Evolutionary conservation across 2,113 vertebrate genomes (phyloP).

Genomic region (Bos javanicus): DNA sequence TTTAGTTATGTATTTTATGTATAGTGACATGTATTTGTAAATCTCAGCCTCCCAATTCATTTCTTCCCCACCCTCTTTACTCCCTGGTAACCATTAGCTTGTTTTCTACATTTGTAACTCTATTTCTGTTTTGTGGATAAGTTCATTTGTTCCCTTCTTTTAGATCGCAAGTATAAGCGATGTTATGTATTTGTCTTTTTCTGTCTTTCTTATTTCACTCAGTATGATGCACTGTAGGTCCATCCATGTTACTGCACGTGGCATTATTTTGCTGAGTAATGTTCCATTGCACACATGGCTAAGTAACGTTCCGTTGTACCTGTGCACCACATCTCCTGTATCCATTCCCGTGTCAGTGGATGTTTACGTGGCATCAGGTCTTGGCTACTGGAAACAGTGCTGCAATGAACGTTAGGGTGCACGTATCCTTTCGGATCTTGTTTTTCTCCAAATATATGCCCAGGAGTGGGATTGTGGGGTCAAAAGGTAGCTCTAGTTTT

Average conservation of each 20-base stretch:
- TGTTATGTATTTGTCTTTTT: background rate
- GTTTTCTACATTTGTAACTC: background rate
- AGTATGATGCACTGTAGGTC: background rate
- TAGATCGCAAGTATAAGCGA: fast-evolving
- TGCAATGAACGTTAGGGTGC: background rate
- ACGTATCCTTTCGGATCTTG: background rate
- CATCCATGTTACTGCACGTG: background rate
- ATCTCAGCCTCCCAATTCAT: background rate
- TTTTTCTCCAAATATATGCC: background rate
- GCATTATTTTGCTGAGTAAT: background rate
- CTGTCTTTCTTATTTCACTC: background rate
- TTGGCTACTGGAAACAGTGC: background rate
- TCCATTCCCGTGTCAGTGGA: background rate
- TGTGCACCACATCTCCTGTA: background rate
- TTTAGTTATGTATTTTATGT: background rate
- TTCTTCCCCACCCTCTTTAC: background rate
- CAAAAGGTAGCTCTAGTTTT: background rate
- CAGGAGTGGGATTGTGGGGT: background rate
- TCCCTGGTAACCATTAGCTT: background rate
- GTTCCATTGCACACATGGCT: background rate
- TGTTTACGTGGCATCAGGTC: background rate
- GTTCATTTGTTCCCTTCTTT: background rate
- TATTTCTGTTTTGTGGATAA: background rate
- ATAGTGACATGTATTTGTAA: background rate
- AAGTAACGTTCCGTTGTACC: background rate